Evolutionary conservation across 2,888 invertebrate species (phyloP).

Genomic region (Leptopilina myrica): DNA sequence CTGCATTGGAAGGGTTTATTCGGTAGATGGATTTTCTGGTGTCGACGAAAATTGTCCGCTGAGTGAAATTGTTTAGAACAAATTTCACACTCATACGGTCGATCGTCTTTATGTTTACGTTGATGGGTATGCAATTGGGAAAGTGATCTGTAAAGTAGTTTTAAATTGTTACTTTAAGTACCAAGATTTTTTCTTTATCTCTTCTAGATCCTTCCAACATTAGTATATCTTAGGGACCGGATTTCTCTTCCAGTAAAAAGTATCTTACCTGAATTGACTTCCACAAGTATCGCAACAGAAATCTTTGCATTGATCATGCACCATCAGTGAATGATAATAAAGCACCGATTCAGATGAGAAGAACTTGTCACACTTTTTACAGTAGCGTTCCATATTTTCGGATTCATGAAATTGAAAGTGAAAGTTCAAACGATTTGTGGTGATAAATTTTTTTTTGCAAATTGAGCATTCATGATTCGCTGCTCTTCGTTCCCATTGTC

Average conservation of each 20-base stretch:
- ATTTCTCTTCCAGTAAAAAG: neutral
- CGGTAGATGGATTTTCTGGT: constrained; percentile 45
- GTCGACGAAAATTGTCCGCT: constrained; percentile 52
- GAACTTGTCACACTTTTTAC: constrained; percentile 44
- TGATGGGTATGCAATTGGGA: constrained; percentile 49
- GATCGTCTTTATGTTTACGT: constrained; percentile 54
- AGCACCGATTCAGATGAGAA: constrained; percentile 44
- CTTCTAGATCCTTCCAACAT: no score
- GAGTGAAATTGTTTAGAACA: constrained; percentile 55
- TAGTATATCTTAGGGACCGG: no score
- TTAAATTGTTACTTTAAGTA: no score
- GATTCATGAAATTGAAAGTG: constrained; percentile 50
- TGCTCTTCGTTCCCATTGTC: constrained; percentile 35
- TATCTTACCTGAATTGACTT: constrained; percentile 47
- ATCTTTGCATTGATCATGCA: constrained; percentile 44
- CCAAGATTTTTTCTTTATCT: no score
- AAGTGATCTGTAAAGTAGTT: constrained; percentile 36
- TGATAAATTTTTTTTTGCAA: constrained; percentile 53
- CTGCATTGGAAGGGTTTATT: constrained; percentile 46
- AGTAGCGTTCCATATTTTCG: constrained; percentile 40
- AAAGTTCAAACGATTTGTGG: constrained; percentile 52
- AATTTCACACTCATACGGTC: constrained; percentile 54
- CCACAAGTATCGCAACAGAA: constrained; percentile 54
- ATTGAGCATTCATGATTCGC: constrained; percentile 44
- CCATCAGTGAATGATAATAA: constrained; percentile 41